phyloP scores from a whole-genome alignment of 2,797 vertebrate genomes.

The Taeniopygia guttata region DNA sequence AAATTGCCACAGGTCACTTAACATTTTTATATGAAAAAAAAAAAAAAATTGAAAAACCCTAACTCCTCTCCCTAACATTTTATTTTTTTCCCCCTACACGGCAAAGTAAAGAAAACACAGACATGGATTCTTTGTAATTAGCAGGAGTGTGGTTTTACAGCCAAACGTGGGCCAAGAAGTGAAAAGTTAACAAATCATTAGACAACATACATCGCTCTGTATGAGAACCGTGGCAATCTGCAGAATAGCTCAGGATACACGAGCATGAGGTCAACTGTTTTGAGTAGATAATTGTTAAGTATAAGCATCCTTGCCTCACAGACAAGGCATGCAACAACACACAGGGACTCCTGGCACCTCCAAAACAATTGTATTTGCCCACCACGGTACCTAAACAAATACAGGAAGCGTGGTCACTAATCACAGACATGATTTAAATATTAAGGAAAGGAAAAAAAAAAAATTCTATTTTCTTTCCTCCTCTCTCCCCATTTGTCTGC shows the following conservation, averaged over 20 bases:
- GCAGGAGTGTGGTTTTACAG: slow-evolving; percentile 29
- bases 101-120: slow-evolving; percentile 50
- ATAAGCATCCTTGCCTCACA: slow-evolving; percentile 51
- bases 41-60: neutral
- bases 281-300: slow-evolving; percentile 52
- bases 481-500: neutral
- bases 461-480: neutral
- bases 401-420: neutral
- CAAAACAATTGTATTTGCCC: slow-evolving; percentile 1
- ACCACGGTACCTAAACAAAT: neutral
- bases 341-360: neutral
- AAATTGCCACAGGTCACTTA: slow-evolving; percentile 56
- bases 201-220: neutral
- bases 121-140: slow-evolving; percentile 57
- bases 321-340: slow-evolving; percentile 22
- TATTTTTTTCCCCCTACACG: neutral
- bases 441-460: neutral
- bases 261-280: slow-evolving; percentile 62
- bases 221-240: neutral
- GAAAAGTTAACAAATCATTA: slow-evolving; percentile 53
- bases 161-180: slow-evolving; percentile 11
- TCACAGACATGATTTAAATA: neutral
- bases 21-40: slow-evolving; percentile 21
- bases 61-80: neutral
- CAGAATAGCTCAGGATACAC: slow-evolving; percentile 41